These are phyloP conservation scores for Cottus gobio DNA, from an alignment of 2,113 vertebrate genomes.

Conservation along the genomic window DNA sequence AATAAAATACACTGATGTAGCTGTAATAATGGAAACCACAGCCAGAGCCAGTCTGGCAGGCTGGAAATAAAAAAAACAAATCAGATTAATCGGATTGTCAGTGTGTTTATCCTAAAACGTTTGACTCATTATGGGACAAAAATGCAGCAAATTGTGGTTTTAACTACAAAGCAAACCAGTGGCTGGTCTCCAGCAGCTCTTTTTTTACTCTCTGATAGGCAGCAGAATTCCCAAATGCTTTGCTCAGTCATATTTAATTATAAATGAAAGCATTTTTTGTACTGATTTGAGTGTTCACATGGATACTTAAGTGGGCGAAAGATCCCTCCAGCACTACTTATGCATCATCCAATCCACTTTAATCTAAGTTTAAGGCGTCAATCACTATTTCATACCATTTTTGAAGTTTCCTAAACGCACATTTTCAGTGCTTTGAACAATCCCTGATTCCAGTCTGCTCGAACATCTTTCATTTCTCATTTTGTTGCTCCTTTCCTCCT, in stretches of 20 bases:
- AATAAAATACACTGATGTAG: conserved; percentile 17
- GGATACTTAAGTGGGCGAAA: conserved; percentile 18
- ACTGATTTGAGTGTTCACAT: conserved; percentile 26
- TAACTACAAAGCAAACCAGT: conserved; percentile 10
- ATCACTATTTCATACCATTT: conserved; percentile 29
- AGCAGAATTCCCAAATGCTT: conserved; percentile 32
- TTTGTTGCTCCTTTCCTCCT: neutral
- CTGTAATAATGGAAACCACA: neutral
- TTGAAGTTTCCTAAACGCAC: conserved; percentile 21
- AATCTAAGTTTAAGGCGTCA: conserved; percentile 48
- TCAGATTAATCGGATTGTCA: neutral
- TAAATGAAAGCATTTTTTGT: conserved; percentile 29
- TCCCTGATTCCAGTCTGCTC: neutral
- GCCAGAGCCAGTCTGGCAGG: neutral
- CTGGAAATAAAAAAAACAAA: neutral
- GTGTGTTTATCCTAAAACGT: neutral
- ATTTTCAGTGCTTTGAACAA: conserved; percentile 18
- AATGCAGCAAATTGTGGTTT: neutral
- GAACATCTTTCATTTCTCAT: conserved; percentile 15
- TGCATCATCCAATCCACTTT: conserved; percentile 31
- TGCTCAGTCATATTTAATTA: conserved; percentile 38
- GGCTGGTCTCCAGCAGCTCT: neutral
- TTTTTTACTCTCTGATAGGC: neutral
- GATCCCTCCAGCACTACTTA: conserved; percentile 18
- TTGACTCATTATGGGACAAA: conserved; percentile 1